A percentile compares a stretch with the other conserved stretches of the same genome.
These are phyloP conservation scores for Zoanthus sansibaricus DNA, from an alignment of 92 coral and sea anemone genomes.

Conservation along the genomic window DNA sequence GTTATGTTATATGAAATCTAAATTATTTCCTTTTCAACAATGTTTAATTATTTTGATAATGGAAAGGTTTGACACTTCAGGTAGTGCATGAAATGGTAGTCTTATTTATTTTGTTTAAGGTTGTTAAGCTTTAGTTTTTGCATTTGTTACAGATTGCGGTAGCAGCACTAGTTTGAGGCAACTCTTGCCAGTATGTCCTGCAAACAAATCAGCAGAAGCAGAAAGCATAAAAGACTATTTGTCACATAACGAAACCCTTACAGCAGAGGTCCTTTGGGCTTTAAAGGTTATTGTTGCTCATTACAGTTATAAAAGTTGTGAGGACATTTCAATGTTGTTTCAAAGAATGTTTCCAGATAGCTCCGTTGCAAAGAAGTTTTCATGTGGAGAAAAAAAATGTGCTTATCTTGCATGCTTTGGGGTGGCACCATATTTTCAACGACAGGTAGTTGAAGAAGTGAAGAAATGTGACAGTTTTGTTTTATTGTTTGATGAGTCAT, in stretches of 20 bases:
- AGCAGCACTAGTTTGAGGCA: slow-evolving; percentile 15
- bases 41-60: too few relatives aligned
- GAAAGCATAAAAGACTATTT: slow-evolving; percentile 17
- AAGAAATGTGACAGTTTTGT: slow-evolving; percentile 27
- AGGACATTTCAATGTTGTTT: slow-evolving; percentile 39
- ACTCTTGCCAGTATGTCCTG: slow-evolving; percentile 18
- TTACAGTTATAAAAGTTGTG: slow-evolving; percentile 59
- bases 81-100: slow-evolving; percentile 4
- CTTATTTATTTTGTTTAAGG: slow-evolving; percentile 25
- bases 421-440: slow-evolving; percentile 59
- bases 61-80: too few relatives aligned
- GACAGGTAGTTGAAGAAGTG: slow-evolving; percentile 41
- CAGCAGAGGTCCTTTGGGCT: slow-evolving; percentile 55
- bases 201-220: slow-evolving; percentile 6
- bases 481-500: slow-evolving; percentile 59
- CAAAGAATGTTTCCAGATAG: slow-evolving; percentile 60
- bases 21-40: too few relatives aligned
- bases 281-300: slow-evolving; percentile 43
- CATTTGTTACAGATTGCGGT: slow-evolving; percentile 36
- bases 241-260: slow-evolving; percentile 44
- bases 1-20: too few relatives aligned
- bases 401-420: too few relatives aligned
- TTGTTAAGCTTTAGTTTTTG: background rate
- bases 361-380: slow-evolving; percentile 24
- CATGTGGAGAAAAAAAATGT: too few relatives aligned